Conservation (phyloP, 2,888 invertebrate species). For the Drosophila bunnanda region DNA sequence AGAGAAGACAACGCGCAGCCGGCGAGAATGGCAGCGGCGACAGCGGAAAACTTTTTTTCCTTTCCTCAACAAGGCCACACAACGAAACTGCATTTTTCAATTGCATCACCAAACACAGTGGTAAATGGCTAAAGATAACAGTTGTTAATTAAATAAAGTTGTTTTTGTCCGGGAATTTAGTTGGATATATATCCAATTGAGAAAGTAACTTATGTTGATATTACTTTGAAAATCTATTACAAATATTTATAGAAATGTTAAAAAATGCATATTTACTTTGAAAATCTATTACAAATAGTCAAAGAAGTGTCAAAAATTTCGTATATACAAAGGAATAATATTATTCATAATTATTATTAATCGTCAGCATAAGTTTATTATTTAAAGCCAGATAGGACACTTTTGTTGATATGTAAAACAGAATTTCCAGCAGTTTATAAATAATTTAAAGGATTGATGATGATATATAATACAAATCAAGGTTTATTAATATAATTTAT, state of each 20-base stretch:
- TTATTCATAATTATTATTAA: too few species aligned
- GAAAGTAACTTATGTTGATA: not conserved
- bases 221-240: not conserved
- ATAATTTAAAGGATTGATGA: not conserved
- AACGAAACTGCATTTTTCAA: slow-evolving; percentile 16
- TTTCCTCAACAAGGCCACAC: slow-evolving; percentile 48
- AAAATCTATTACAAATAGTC: too few species aligned
- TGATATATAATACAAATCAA: not conserved
- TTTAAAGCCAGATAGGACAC: too few species aligned
- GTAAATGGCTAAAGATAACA: slow-evolving; percentile 19
- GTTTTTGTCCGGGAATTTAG: not conserved
- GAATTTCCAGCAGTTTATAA: not conserved
- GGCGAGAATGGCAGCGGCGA: slow-evolving; percentile 47
- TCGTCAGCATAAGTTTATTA: too few species aligned
- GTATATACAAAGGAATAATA: too few species aligned
- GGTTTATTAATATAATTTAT: not conserved
- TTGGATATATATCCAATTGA: not conserved
- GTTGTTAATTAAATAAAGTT: slow-evolving; percentile 29
- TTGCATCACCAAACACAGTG: slow-evolving; percentile 19
- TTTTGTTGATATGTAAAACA: too few species aligned
- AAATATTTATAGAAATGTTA: too few species aligned
- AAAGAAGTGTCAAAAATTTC: too few species aligned
- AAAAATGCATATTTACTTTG: too few species aligned
- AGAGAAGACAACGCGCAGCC: slow-evolving; percentile 28
- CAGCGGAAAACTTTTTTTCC: slow-evolving; percentile 30